Base-by-base conservation (phyloP, 1,140 invertebrate genomes). In the Drosophila insularis region DNA sequence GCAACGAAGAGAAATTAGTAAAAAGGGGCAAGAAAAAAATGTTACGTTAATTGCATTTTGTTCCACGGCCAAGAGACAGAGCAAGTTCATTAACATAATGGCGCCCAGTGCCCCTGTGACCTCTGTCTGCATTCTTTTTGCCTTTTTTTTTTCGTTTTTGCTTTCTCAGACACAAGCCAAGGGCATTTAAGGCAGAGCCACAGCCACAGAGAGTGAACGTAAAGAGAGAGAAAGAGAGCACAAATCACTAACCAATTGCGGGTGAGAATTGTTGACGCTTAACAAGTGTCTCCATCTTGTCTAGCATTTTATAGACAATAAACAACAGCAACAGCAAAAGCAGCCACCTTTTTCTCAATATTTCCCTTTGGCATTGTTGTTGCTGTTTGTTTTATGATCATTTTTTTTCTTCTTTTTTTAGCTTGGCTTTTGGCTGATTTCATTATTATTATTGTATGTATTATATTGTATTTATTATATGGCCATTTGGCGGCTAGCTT, bases 361-460 rank as follows among this genome's bases (percentile, higher is more conserved):
- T 37, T 13, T 13, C 10, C 35, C 11, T 11, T n/a, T 37, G 35
- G 35, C 35, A 10, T 35, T 35, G 32, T n/a, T 46, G 75, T 62
- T 84, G 27, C 27, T 35, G 80, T 79, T 80, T 84, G 70, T 70
- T 84, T 82, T 82, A 82, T 72, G 80, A 63, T 27, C 71, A 62
- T 71, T 67, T 73, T 27, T 27, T 27, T 27, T 27, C 5, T 27
- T 68, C 66, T 66, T 59, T 68, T 63, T 56, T 68, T 73, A 73
- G 67, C 68, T 68, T 73, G 68, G 67, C 68, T 66, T 84, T 68
- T 80, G 50, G 68, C 59, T 85, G 72, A 85, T 84, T 84, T 80
- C 61, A 71, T 84, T 84, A 71, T 85, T 84, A 82, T 82, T 82
- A 74, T 82, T 78, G 73, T 58, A 14, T 58, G 59, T 43, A 23